Evolutionary conservation across 92 coral and sea anemone genomes (phyloP), one percentile per base, ranked within the genome.

Genomic region (Palythoa grandiflora): DNA sequence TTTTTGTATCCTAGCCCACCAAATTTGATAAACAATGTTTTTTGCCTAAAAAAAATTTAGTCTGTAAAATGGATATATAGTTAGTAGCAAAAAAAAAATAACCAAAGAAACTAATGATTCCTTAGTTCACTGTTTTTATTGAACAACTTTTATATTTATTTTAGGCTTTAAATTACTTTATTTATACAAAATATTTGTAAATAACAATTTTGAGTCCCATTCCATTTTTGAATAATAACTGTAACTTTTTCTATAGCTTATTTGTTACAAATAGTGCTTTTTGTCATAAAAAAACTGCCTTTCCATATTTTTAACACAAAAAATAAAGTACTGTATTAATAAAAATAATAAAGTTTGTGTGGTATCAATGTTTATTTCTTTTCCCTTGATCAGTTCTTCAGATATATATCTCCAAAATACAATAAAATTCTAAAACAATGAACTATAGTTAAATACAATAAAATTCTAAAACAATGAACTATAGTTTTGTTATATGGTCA

Each of bases 401-500:
- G n/a, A n/a, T n/a, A n/a, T n/a, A n/a, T n/a, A n/a, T n/a, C n/a
- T n/a, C n/a, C n/a, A n/a, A n/a, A n/a, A n/a, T n/a, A n/a, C n/a
- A n/a, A n/a, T n/a, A n/a, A n/a, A n/a, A n/a, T n/a, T n/a, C n/a
- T 5, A 70, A 70, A 28, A 70, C 28, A 70, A 70, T 36, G 35
- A 70, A 70, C 28, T 36, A 36, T 70, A 70, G 11, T 70, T 70
- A 68, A n/a, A n/a, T n/a, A n/a, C n/a, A n/a, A 19, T 28, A 70
- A 70, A 37, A 70, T 19, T 9, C 9, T 28, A 10, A 6, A 70
- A 28, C 1, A 70, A 70, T 70, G 35, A 70, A 70, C 28, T 36
- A 36, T 70, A 70, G 11, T 70, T 70, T 70, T 70, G 75, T 70
- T 70, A 70, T 70, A 70, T 70, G 75, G 75, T 70, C 75, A 70